phyloP scores from a whole-genome alignment of 2,888 invertebrate genomes.

The Laspeyria flexula region DNA sequence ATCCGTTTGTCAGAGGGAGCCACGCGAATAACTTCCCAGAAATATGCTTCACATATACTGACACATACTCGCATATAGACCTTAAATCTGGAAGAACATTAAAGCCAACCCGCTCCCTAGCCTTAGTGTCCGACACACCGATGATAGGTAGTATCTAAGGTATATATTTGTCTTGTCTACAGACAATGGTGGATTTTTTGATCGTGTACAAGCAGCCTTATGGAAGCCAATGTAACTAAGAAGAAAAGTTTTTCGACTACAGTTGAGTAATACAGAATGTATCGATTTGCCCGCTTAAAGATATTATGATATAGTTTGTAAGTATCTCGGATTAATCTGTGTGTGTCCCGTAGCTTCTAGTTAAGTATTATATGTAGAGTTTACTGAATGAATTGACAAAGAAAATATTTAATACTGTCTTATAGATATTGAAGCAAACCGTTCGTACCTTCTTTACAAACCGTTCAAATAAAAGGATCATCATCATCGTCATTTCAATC shows the following conservation, averaged over 20 bases:
- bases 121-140: too few relatives aligned
- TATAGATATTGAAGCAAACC: too few relatives aligned
- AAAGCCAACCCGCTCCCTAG: slow-evolving; percentile 11
- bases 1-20: slow-evolving; percentile 37
- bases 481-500: too few relatives aligned
- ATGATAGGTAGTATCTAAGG: too few relatives aligned
- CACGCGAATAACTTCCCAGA: slow-evolving; percentile 30
- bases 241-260: neutral
- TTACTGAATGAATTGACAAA: too few relatives aligned
- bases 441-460: too few relatives aligned
- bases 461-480: too few relatives aligned
- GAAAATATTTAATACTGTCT: too few relatives aligned
- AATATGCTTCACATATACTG: slow-evolving; percentile 35
- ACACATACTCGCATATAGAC: neutral
- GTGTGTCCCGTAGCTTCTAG: too few relatives aligned
- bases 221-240: neutral
- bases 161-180: too few relatives aligned
- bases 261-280: neutral
- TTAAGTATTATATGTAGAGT: neutral
- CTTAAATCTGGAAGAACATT: neutral
- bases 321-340: neutral
- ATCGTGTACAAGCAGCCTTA: neutral
- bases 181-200: too few relatives aligned
- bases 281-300: neutral
- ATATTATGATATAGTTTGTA: neutral